Evolutionary conservation across 2,888 invertebrate genomes (phyloP), one percentile per base, ranked within the genome.

Genomic region (Psococerastis gibbosa): DNA sequence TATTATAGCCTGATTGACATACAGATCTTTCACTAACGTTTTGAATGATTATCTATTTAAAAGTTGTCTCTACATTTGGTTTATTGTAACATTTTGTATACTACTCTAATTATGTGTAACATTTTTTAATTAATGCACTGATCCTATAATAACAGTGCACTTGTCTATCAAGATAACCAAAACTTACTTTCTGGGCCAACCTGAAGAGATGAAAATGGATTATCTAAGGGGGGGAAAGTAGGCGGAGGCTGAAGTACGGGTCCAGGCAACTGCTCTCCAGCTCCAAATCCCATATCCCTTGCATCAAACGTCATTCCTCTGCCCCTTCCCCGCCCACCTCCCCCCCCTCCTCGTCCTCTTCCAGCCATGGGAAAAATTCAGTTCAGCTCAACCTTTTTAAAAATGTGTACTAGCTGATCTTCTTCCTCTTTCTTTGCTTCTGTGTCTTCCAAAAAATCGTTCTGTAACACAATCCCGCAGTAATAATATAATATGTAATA

Each of bases 211-310:
- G 62, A 56, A 8, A 69, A 63, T 47, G 63, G 64, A 49, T 59
- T 61, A n/a, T 64, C 62, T 34, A 67, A 52, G 1, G 57, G 56
- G 22, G 64, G 65, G 52, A 58, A 66, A n/a, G 56, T 55, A 1
- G 58, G 57, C 1, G 65, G 64, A 5, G 65, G 65, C 44, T 63
- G 60, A 2, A 61, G 48, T 23, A 61, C 57, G 1, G 59, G 57
- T 0, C 56, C 54, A 1, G 63, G 58, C n/a, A 60, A 47, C 2
- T 54, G 51, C 47, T 65, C 65, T 8, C 58, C 60, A 31, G 58
- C 57, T 3, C 55, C 50, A 41, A 60, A 55, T 2, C 63, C 63
- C 8, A 63, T 48, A 33, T 62, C 60, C 45, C 65, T 64, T 1
- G 55, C 53, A 15, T 52, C 57, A 35, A 63, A 58, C 0, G 61